A percentile compares a stretch with the other conserved stretches of the same genome.
Evolutionary conservation across 2,888 invertebrate genomes (phyloP).

Genomic region (Arrhopalites spinosus): DNA sequence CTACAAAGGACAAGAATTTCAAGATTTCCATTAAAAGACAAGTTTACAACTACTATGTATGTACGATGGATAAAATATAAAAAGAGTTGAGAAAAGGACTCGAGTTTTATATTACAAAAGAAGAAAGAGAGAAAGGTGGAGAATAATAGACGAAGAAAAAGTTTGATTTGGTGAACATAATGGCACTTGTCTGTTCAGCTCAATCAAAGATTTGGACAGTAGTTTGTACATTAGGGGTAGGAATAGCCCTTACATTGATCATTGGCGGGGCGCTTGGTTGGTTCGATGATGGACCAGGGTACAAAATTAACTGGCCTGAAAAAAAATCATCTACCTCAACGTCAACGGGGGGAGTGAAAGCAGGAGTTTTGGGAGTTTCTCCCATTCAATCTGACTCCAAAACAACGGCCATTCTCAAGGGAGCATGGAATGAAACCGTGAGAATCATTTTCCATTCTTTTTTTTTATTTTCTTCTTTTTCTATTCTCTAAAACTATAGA

Average conservation of each 20-base stretch:
- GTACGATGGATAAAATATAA: not conserved
- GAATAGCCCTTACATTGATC: conserved; percentile 57
- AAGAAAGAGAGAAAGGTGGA: not conserved
- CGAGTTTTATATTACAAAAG: not conserved
- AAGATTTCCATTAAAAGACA: too few species aligned
- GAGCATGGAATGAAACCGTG: conserved; percentile 22
- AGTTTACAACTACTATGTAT: too few species aligned
- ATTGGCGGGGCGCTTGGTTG: conserved; percentile 64
- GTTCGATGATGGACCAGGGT: conserved; percentile 61
- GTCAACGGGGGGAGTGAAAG: not conserved
- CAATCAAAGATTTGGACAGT: conserved; percentile 68
- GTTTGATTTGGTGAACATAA: conserved; percentile 58
- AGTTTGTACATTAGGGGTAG: conserved; percentile 62
- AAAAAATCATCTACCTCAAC: not conserved
- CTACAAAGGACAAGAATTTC: not conserved
- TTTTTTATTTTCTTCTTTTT: not conserved
- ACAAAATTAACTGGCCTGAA: conserved; percentile 34
- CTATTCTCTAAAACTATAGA: not conserved
- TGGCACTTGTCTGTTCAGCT: conserved; percentile 72
- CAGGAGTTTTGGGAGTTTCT: not conserved
- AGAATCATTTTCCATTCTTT: conserved; percentile 1
- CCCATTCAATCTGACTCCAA: conserved; percentile 28
- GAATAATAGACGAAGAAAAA: too few species aligned
- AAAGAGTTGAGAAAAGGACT: not conserved
- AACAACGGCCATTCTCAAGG: not conserved